These are phyloP conservation scores for Hippocampus guttulatus DNA, from an alignment of 2,113 vertebrate genomes.

Conservation along the genomic window DNA sequence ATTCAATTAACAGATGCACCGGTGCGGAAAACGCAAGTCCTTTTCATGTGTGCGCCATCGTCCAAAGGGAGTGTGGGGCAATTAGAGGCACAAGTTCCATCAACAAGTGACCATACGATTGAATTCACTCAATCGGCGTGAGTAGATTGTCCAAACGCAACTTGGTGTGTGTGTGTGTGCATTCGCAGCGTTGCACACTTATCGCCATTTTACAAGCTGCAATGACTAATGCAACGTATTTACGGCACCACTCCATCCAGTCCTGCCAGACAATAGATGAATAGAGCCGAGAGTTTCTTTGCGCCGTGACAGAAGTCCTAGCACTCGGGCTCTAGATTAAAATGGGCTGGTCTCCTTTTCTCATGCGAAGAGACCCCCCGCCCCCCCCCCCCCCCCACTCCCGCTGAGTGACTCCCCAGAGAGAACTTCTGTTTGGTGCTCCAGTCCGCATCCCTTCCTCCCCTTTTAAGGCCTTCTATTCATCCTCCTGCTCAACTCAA, in stretches of 20 bases:
- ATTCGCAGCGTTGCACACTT: constrained; percentile 36
- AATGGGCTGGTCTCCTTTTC: constrained; percentile 70
- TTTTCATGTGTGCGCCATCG: constrained; percentile 38
- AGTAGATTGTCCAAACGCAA: neutral
- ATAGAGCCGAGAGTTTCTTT: constrained; percentile 60
- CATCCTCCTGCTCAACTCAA: constrained; percentile 59
- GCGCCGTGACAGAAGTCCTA: constrained; percentile 66
- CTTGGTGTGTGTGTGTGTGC: neutral
- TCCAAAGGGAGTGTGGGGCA: constrained; percentile 15
- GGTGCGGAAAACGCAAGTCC: constrained; percentile 51
- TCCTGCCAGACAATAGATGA: constrained; percentile 64
- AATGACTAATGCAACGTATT: constrained; percentile 54
- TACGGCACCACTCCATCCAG: constrained; percentile 61
- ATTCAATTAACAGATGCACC: constrained; percentile 64
- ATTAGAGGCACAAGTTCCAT: constrained; percentile 11
- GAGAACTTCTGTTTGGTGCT: constrained; percentile 73
- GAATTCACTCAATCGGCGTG: neutral
- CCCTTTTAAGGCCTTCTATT: constrained; percentile 56
- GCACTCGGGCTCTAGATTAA: constrained; percentile 65
- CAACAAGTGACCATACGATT: constrained; percentile 20
- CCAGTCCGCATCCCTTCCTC: constrained; percentile 47
- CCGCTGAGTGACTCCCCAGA: constrained; percentile 64
- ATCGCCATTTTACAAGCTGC: constrained; percentile 28
- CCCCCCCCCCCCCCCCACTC: constrained; percentile 45
- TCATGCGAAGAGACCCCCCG: constrained; percentile 61